phyloP scores from a whole-genome alignment of 2,797 vertebrate genomes.

The Hemibagrus guttatus region DNA sequence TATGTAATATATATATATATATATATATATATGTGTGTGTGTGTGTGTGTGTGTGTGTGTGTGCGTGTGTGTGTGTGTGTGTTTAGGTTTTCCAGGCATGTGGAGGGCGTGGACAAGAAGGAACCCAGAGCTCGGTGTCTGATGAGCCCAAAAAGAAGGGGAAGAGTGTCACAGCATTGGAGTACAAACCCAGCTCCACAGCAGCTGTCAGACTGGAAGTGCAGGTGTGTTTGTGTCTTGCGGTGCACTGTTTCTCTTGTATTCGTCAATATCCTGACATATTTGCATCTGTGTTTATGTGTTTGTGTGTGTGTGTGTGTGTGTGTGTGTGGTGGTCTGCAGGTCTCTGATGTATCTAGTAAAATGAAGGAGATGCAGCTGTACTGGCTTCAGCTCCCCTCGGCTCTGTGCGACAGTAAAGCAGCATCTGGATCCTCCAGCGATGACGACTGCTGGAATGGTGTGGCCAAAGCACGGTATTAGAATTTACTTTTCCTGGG shows the following conservation, averaged over 20 bases:
- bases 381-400: constrained; percentile 89
- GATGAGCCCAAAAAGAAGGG: constrained; percentile 75
- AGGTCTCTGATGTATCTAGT: constrained; percentile 87
- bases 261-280: constrained; percentile 26
- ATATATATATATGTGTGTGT: too few relatives aligned
- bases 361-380: constrained; percentile 84
- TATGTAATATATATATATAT: too few relatives aligned
- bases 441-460: constrained; percentile 93
- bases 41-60: constrained; percentile 23
- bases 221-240: constrained; percentile 70
- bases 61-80: constrained; percentile 34
- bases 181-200: constrained; percentile 64
- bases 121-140: constrained; percentile 68
- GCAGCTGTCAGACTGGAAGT: constrained; percentile 74
- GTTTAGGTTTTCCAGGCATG: constrained; percentile 89
- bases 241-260: neutral
- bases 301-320: constrained; percentile 6
- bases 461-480: constrained; percentile 87
- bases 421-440: constrained; percentile 76
- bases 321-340: constrained; percentile 36
- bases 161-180: constrained; percentile 70
- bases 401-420: constrained; percentile 83
- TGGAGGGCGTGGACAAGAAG: constrained; percentile 73
- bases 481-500: neutral
- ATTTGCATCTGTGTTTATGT: neutral